Evolutionary conservation across 2,113 vertebrate genomes (phyloP).

Genomic region (Noctilio leporinus): DNA sequence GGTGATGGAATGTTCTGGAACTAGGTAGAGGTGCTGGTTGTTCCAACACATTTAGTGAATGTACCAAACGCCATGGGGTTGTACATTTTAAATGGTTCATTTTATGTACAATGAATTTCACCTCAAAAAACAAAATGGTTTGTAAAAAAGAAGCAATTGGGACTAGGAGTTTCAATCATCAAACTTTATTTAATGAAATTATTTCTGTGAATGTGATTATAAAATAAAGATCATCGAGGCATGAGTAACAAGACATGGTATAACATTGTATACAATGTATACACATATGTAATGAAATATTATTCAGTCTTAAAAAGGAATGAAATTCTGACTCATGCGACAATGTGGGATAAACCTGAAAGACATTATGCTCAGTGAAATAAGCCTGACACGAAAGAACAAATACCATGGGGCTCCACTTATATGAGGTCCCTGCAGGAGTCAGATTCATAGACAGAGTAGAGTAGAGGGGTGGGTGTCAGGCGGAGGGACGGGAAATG

Average conservation of each 20-base stretch:
- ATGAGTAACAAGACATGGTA: not conserved
- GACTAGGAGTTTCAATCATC: not conserved
- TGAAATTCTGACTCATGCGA: not conserved
- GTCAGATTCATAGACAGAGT: not conserved
- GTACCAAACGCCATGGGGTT: not conserved
- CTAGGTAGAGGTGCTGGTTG: not conserved
- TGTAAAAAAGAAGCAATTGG: not conserved
- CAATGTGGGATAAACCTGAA: accelerated
- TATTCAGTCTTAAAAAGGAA: not conserved
- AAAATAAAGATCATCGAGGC: not conserved
- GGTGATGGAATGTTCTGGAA: not conserved
- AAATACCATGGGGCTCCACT: not conserved
- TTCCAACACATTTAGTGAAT: not conserved
- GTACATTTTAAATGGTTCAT: not conserved
- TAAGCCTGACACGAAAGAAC: not conserved
- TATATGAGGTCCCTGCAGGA: not conserved
- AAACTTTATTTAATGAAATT: not conserved
- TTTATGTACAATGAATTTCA: not conserved
- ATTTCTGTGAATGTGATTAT: not conserved
- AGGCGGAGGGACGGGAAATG: accelerated
- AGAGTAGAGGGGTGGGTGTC: not conserved
- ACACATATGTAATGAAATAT: not conserved
- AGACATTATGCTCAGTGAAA: not conserved
- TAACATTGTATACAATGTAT: not conserved
- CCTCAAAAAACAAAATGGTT: not conserved